Evolutionary conservation across 2,797 vertebrate genomes (phyloP), one percentile per base, ranked within the genome.

Genomic region (Benthosema pterotum): DNA sequence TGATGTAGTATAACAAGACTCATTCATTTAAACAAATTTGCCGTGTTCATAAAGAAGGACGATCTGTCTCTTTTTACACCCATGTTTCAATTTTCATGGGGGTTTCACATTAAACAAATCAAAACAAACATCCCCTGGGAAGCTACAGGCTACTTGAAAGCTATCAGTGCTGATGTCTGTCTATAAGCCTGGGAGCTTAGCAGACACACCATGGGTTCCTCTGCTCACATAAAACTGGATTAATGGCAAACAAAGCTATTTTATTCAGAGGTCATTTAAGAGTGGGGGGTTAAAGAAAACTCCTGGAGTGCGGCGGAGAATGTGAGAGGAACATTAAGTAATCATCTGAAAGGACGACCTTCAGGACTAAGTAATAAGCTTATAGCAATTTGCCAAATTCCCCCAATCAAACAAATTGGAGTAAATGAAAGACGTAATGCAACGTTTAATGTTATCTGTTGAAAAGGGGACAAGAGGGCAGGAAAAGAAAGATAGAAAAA

Each of bases 161-260:
- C 79, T 82, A 83, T 67, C 76, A 56, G 75, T 78, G 79, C 87
- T 87, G 87, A 89, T 86, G 8, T 83, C 56, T 77, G 71, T 69
- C 74, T 74, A 59, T 85, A 84, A 88, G 84, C 83, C 83, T 82
- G 82, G 82, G 75, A 84, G 77, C 79, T 85, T 83, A 89, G 71
- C 65, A 75, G 65, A 73, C 28, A 77, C 82, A 83, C 80, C 73
- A 66, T 63, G 80, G 80, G 80, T 74, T 83, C 82, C 84, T 90
- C 77, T 82, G 73, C 78, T 87, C 80, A 79, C 78, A 86, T 87
- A 78, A 87, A 87, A 83, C 75, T 71, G 90, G 90, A 91, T 92
- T 93, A 92, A 88, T 85, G 77, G 80, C 85, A 91, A 92, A 91
- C 88, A 91, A 92, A 89, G 87, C 88, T 86, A 91, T 92, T 93